These are phyloP conservation scores for Hyposoter didymator DNA, from an alignment of 2,888 invertebrate species.

Conservation along the genomic window DNA sequence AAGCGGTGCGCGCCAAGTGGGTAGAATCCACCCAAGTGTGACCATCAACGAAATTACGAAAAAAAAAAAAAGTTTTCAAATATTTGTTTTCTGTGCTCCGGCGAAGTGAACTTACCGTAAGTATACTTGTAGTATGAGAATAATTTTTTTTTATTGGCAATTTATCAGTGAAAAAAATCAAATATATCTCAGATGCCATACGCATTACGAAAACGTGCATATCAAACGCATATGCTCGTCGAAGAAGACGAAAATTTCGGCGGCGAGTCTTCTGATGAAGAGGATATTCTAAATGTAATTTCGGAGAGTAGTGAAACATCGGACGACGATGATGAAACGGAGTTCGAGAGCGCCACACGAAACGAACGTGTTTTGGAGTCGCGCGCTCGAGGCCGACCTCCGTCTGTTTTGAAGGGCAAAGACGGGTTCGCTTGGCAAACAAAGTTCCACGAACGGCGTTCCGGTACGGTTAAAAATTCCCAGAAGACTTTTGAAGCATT, in stretches of 20 bases:
- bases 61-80: not conserved
- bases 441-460: too few relatives aligned
- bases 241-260: not conserved
- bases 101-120: not conserved
- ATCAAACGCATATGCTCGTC: not conserved
- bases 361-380: too few relatives aligned
- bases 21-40: slow-evolving; percentile 8
- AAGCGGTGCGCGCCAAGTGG: not conserved
- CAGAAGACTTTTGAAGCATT: too few relatives aligned
- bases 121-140: not conserved
- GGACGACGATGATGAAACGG: too few relatives aligned
- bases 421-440: too few relatives aligned
- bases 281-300: not conserved
- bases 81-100: slow-evolving; percentile 1
- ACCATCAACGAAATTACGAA: not conserved
- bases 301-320: too few relatives aligned
- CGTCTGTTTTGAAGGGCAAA: too few relatives aligned
- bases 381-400: too few relatives aligned
- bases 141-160: slow-evolving; percentile 5
- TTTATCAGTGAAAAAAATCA: not conserved
- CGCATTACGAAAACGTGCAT: not conserved
- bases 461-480: too few relatives aligned
- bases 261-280: not conserved
- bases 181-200: not conserved
- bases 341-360: too few relatives aligned